These are phyloP conservation scores for Araneus ventricosus DNA, from an alignment of 1,140 invertebrate species.

Conservation along the genomic window DNA sequence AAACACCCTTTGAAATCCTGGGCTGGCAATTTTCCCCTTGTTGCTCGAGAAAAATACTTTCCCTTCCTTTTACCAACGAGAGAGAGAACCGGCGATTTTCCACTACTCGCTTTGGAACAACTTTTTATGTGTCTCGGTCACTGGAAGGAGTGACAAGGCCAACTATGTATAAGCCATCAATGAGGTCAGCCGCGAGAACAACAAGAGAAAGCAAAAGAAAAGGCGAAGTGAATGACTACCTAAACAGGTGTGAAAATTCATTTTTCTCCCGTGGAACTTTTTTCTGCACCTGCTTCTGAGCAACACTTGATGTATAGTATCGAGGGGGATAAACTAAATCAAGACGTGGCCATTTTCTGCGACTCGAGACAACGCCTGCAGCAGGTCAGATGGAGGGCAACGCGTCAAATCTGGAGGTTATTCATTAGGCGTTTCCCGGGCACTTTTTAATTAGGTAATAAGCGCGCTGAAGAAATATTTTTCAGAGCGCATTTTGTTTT, in stretches of 20 bases:
- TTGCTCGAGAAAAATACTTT: slow-evolving; percentile 6
- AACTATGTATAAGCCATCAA: slow-evolving; percentile 10
- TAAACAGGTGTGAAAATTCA: slow-evolving; percentile 63
- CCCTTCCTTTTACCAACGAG: neutral
- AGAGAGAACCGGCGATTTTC: neutral
- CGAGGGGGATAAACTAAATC: slow-evolving; percentile 1
- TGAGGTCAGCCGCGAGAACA: slow-evolving; percentile 18
- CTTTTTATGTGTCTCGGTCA: slow-evolving; percentile 36
- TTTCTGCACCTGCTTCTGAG: slow-evolving; percentile 53
- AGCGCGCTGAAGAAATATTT: slow-evolving; percentile 30
- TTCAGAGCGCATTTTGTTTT: neutral
- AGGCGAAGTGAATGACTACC: slow-evolving; percentile 34
- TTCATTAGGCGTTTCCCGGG: slow-evolving; percentile 58
- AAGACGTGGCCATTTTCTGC: slow-evolving; percentile 6
- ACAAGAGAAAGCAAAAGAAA: neutral
- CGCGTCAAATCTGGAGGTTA: slow-evolving; percentile 17
- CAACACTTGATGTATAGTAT: neutral
- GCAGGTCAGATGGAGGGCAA: slow-evolving; percentile 20
- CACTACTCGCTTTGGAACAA: slow-evolving; percentile 4
- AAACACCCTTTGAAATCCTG: neutral
- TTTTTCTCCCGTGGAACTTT: slow-evolving; percentile 27
- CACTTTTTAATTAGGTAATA: slow-evolving; percentile 66
- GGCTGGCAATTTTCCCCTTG: neutral
- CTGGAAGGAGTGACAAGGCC: slow-evolving; percentile 38
- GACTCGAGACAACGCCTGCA: slow-evolving; percentile 52